These are phyloP conservation scores for Paracentrotus lividus DNA, from an alignment of 53 echinoderm and acorn worm species.

Conservation along the genomic window DNA sequence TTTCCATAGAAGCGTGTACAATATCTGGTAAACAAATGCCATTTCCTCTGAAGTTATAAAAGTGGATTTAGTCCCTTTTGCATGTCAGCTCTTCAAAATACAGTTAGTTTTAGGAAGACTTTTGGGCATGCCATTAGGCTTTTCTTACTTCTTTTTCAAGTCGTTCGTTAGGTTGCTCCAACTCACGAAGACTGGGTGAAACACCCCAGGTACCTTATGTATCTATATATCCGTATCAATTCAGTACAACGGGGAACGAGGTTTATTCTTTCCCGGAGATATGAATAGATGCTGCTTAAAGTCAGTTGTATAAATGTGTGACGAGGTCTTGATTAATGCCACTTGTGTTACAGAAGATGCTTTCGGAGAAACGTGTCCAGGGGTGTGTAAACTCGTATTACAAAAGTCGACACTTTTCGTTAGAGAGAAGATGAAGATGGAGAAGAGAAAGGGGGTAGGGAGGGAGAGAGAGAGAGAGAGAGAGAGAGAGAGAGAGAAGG, in stretches of 20 bases:
- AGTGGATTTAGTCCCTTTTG: too few species aligned
- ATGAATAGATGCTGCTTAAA: not conserved
- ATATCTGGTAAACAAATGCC: too few species aligned
- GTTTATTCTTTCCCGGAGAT: not conserved
- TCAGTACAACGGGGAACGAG: not conserved
- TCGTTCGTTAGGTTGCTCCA: too few species aligned
- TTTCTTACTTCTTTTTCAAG: too few species aligned
- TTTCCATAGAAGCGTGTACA: too few species aligned
- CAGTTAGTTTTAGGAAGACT: too few species aligned
- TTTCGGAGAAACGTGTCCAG: conserved; percentile 10
- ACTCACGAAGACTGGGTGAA: too few species aligned
- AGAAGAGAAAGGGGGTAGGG: not conserved
- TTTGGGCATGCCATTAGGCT: too few species aligned
- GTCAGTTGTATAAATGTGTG: not conserved
- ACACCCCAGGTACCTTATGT: too few species aligned
- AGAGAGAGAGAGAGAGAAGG: not conserved
- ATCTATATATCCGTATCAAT: not conserved
- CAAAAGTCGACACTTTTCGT: not conserved
- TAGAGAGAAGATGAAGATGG: not conserved
- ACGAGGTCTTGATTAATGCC: not conserved
- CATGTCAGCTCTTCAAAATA: too few species aligned
- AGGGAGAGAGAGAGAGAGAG: conserved; percentile 1
- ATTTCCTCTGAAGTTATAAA: too few species aligned
- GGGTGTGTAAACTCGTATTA: not conserved
- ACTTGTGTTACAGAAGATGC: not conserved